Percentiles rank a stretch among this genome's conserved stretches.
phyloP scores from a whole-genome alignment of 64 coral and sea anemone genomes.

The Platygyra sinensis region DNA sequence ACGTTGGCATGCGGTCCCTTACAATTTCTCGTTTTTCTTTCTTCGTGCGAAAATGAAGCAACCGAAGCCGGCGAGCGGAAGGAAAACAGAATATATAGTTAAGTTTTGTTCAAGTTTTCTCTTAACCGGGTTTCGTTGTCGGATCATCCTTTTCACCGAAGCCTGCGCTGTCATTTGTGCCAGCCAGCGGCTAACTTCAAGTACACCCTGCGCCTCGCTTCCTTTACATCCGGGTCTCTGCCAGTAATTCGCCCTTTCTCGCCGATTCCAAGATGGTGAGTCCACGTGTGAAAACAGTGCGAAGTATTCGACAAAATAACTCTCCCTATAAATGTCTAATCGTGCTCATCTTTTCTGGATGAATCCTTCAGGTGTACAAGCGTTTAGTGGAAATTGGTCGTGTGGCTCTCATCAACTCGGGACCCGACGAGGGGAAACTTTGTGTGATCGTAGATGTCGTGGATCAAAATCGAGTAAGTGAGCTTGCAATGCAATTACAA shows the following conservation, averaged over 20 bases:
- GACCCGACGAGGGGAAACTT: slow-evolving; percentile 95
- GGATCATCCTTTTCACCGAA: too few species aligned
- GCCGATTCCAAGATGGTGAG: slow-evolving; percentile 95
- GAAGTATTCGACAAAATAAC: slow-evolving; percentile 33
- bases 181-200: neutral
- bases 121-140: too few species aligned
- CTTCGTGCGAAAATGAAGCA: too few species aligned
- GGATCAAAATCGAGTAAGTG: slow-evolving; percentile 96
- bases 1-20: too few species aligned
- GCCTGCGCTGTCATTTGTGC: neutral
- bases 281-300: slow-evolving; percentile 83
- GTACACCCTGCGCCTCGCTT: neutral
- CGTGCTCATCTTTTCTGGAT: slow-evolving; percentile 15
- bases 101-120: too few species aligned
- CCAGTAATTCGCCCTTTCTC: slow-evolving; percentile 17
- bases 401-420: slow-evolving; percentile 92
- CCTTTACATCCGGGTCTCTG: slow-evolving; percentile 39
- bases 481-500: too few species aligned
- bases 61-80: too few species aligned
- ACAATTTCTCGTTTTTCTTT: too few species aligned
- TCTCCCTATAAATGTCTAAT: neutral
- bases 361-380: slow-evolving; percentile 86
- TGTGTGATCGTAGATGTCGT: slow-evolving; percentile 99
- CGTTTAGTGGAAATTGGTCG: slow-evolving; percentile 99
- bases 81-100: too few species aligned